Evolutionary conservation across 2,888 invertebrate genomes (phyloP), one percentile per base, ranked within the genome.

Genomic region (Aleiodes leptofemur): DNA sequence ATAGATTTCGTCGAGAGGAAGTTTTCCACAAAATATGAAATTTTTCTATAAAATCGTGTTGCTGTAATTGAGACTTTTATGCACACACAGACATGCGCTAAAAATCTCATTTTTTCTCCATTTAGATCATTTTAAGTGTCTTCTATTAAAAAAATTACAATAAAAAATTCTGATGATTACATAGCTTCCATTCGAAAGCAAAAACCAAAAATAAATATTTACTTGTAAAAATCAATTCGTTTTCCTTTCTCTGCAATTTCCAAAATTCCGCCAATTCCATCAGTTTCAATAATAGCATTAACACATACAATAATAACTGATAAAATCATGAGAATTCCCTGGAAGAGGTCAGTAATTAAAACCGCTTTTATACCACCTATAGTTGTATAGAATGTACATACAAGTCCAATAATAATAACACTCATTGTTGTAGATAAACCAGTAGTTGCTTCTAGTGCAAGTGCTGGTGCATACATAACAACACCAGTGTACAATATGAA

Each of bases 301-400:
- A 95, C 92, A 14, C 96, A 94, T 0, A 97, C 92, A 83, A 94
- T 94, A 82, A 94, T 93, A 38, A 97, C 92, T 1, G 96, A 95
- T 7, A 92, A 93, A 86, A 96, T 95, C 97, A 97, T 97, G 5
- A 97, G 90, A 4, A 95, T 75, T 0, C 96, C 95, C 85, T 95
- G 95, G 80, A 96, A 94, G 1, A 97, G 92, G 85, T 97, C 96
- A 0, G 96, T 96, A 81, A 96, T 92, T 69, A 97, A 90, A 0
- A 97, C 96, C 0, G 97, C 96, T 88, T 96, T 97, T 94, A 97
- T 96, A 16, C 96, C 97, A 51, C 97, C 97, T 79, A 96, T 90
- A 0, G 95, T 94, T 0, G 96, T 95, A 85, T 96, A 96, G 87
- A 96, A 95, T 0, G 96, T 96, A 87, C 96, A 96, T 8, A 94